Base-by-base conservation (phyloP, 2,113 vertebrate species). In the Empidonax traillii region DNA sequence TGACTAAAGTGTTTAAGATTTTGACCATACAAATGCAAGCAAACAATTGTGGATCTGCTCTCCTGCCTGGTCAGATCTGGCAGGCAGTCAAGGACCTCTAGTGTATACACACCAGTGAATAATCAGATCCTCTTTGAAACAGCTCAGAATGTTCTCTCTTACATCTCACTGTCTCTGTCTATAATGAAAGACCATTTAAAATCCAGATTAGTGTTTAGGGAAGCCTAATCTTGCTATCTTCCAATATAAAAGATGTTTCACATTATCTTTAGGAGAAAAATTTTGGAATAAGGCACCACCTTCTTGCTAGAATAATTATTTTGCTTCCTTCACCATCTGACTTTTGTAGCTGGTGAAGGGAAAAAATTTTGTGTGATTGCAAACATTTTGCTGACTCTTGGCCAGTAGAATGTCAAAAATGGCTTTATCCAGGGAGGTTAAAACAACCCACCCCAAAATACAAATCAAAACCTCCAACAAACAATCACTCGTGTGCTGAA, bases 401-500 rank as follows among this genome's bases (percentile, higher is more conserved):
- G 21, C 12, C 24, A 27, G 43, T 56, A 47, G 44, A 81, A 63
- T 14, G 33, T 67, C 15, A 84, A 89, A 52, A 86, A 39, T 19
- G 15, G 7, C 20, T 67, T 85, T 79, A 46, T 58, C 5, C 15
- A 71, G 25, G 16, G 8, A 51, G 15, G 14, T 16, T 49, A 17
- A 49, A 85, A 65, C 24, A 30, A 12, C 3, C 1, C 19, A 18
- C 11, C 20, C 10, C 5, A 86, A 75, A 25, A 0, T 1, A 12
- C 9, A 58, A 72, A 37, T 6, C 1, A 10, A 41, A 83, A 75
- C 1, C 18, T 1, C 0, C 8, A 55, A 33, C 19, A 4, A 49
- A 22, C 27, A 8, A 2, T 5, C 2, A 2, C n/a, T 49, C 23
- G 0, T 8, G 2, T 71, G 18, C 14, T 80, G 59, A 84, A 88